These are phyloP conservation scores for Hybos culiciformis DNA, from an alignment of 2,888 invertebrate species.

Conservation along the genomic window DNA sequence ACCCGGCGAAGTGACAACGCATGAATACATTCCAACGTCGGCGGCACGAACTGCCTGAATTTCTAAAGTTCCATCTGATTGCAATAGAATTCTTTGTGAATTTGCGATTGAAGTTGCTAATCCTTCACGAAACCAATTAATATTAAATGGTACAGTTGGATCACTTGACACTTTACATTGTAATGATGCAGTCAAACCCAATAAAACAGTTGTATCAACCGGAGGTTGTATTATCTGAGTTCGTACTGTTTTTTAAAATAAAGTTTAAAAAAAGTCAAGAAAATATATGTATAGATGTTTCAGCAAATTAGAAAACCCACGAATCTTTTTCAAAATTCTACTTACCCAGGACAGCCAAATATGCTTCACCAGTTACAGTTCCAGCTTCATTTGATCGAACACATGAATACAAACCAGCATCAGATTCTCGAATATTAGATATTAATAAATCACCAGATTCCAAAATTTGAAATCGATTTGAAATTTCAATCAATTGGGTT, in stretches of 20 bases:
- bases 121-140: slow-evolving; percentile 79
- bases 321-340: slow-evolving; percentile 8
- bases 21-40: slow-evolving; percentile 89
- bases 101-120: slow-evolving; percentile 44
- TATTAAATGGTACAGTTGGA: slow-evolving; percentile 69
- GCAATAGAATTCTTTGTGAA: slow-evolving; percentile 58
- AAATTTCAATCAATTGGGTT: slow-evolving; percentile 45
- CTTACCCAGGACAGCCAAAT: slow-evolving; percentile 69
- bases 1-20: slow-evolving; percentile 73
- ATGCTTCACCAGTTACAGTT: slow-evolving; percentile 66
- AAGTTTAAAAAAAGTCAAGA: neutral
- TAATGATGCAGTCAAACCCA: slow-evolving; percentile 84
- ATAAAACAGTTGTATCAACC: slow-evolving; percentile 76
- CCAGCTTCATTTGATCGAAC: slow-evolving; percentile 82
- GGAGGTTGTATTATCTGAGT: slow-evolving; percentile 91
- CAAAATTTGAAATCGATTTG: slow-evolving; percentile 69
- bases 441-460: slow-evolving; percentile 81
- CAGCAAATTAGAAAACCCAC: slow-evolving; percentile 1
- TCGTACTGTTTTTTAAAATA: slow-evolving; percentile 45
- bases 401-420: slow-evolving; percentile 84
- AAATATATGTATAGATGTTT: slow-evolving; percentile 2
- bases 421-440: slow-evolving; percentile 65
- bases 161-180: slow-evolving; percentile 92
- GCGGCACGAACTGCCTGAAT: slow-evolving; percentile 79
- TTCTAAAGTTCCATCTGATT: slow-evolving; percentile 71